phyloP scores from a whole-genome alignment of 37 sponge, comb jelly and placozoan species.

The Spongilla lacustris region DNA sequence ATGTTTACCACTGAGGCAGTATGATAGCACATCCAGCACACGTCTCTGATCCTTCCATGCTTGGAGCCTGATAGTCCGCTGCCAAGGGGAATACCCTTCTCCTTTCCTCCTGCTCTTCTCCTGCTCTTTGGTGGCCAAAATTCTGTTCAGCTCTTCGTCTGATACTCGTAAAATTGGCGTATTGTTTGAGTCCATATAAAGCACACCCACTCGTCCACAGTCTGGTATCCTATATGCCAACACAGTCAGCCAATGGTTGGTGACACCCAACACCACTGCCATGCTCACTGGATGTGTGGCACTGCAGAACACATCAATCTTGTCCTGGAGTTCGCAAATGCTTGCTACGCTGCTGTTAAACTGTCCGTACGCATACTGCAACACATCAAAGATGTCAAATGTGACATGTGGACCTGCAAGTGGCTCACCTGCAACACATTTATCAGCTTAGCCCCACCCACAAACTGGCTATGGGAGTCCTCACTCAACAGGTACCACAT shows the following conservation, averaged over 20 bases:
- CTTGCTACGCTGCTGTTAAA: slow-evolving; percentile 15
- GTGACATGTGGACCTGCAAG: background rate
- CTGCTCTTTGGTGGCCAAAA: slow-evolving; percentile 38
- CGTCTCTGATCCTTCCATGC: slow-evolving; percentile 44
- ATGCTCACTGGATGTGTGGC: slow-evolving; percentile 21
- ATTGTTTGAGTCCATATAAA: slow-evolving; percentile 65
- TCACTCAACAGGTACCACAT: slow-evolving; percentile 21
- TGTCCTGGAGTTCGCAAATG: slow-evolving; percentile 13
- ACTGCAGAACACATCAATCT: slow-evolving; percentile 6
- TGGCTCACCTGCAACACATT: slow-evolving; percentile 3
- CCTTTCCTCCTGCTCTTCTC: slow-evolving; percentile 44
- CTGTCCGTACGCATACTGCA: slow-evolving; percentile 53
- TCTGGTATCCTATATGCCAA: slow-evolving; percentile 21
- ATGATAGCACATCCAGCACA: slow-evolving; percentile 33
- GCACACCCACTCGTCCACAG: background rate
- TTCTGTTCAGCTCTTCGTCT: slow-evolving; percentile 33
- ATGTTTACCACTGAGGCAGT: slow-evolving; percentile 29
- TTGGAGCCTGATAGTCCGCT: slow-evolving; percentile 29
- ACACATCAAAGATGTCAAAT: background rate
- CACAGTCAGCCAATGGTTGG: slow-evolving; percentile 64
- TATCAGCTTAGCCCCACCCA: slow-evolving; percentile 6
- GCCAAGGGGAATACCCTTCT: slow-evolving; percentile 30
- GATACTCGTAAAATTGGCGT: background rate
- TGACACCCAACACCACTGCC: slow-evolving; percentile 58
- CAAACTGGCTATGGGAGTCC: background rate